Conservation (phyloP, 2,888 invertebrate genomes). For the Willowsia nigromaculata region DNA sequence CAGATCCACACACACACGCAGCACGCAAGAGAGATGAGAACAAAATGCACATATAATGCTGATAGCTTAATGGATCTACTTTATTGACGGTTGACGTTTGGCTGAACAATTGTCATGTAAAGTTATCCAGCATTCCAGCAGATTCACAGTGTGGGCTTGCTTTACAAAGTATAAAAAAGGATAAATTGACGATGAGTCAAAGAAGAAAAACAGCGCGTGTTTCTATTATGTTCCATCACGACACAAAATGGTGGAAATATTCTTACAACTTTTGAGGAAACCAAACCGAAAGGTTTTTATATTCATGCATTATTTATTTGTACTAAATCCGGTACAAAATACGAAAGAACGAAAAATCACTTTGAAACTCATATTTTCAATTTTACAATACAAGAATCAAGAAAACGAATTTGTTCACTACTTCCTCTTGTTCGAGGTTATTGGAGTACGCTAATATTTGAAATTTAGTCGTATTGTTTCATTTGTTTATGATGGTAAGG, state of each 20-base stretch:
- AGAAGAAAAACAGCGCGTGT: constrained; percentile 5
- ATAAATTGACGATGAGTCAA: background rate
- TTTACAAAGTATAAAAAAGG: background rate
- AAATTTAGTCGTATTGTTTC: background rate
- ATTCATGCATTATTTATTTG: background rate
- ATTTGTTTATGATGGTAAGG: background rate
- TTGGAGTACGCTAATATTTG: background rate
- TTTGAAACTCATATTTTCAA: background rate
- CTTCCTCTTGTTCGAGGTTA: background rate
- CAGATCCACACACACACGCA: background rate
- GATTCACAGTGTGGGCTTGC: constrained; percentile 24
- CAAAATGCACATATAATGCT: background rate
- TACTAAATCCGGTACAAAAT: background rate
- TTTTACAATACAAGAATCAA: background rate
- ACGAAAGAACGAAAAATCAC: background rate
- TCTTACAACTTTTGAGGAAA: background rate
- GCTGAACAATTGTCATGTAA: constrained; percentile 28
- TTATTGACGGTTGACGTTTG: constrained; percentile 63
- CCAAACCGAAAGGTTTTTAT: background rate
- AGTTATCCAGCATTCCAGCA: constrained; percentile 41
- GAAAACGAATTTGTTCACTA: background rate
- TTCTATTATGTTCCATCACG: background rate
- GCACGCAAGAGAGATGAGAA: constrained; percentile 18
- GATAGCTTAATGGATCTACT: constrained; percentile 46
- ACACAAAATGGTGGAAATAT: background rate